Evolutionary conservation across 2,797 vertebrate species (phyloP), one percentile per base, ranked within the genome.

Genomic region (Parauchenoglanis ngamensis): DNA sequence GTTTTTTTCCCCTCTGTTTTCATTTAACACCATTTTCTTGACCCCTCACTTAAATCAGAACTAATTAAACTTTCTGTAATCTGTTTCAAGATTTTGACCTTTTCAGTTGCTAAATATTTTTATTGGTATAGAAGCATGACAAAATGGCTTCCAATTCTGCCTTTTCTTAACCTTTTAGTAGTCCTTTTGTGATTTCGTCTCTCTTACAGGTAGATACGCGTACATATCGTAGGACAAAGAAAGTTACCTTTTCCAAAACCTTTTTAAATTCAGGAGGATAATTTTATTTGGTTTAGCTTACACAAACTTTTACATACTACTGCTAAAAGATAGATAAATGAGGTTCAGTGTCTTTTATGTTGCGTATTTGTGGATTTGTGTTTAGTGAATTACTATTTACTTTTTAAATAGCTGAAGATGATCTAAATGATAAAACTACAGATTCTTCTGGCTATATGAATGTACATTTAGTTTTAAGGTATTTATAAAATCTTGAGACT

Each of bases 401-500:
- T 49, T 4, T 78, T 49, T 73, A 31, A 86, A 72, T 56, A 57
- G 76, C 31, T 73, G 4, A 79, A 56, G 49, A 57, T 21, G 25
- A 72, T 31, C 12, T 19, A 68, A 49, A 21, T 28, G 31, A 13
- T n/a, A 25, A 75, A n/a, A 76, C 4, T 85, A 54, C 56, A 5
- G 63, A 57, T 61, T 57, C 44, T 40, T 11, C 44, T 19, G 8
- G n/a, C 31, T 23, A 28, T 63, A 56, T 67, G 59, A 87, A 83
- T 87, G 70, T 87, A 75, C 12, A 2, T 83, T 56, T 28, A 52
- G 56, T 82, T n/a, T 79, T 63, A 63, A 61, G 57, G 23, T 63
- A 61, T 80, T 80, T 25, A 35, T 21, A 80, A 59, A n/a, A 35
- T 40, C 2, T 23, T 0, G 2, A 46, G 12, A 65, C 25, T 25